Conservation (phyloP, 2,113 vertebrate species). For the Stegastes partitus region DNA sequence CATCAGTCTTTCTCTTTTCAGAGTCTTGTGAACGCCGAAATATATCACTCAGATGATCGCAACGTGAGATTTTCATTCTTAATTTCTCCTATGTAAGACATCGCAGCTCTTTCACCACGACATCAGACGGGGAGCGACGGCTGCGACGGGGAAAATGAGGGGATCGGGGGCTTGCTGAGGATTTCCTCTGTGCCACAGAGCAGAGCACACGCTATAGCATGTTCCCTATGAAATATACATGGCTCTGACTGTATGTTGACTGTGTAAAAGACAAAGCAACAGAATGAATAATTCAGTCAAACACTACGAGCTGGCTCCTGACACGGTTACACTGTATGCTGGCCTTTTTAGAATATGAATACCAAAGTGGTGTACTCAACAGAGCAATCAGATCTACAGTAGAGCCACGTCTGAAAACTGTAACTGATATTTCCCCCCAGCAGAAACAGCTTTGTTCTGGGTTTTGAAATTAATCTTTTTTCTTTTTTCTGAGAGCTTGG, state of each 20-base stretch:
- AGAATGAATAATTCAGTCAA: conserved; percentile 46
- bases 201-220: not conserved
- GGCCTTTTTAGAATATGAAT: not conserved
- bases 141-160: not conserved
- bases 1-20: not conserved
- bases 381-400: not conserved
- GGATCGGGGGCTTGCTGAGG: not conserved
- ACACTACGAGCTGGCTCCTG: not conserved
- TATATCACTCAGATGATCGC: not conserved
- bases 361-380: not conserved
- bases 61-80: not conserved
- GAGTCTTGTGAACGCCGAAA: not conserved
- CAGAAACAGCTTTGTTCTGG: not conserved
- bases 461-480: not conserved
- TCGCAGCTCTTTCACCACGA: not conserved
- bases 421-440: too few relatives aligned
- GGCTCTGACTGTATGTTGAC: not conserved
- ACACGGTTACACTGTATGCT: not conserved
- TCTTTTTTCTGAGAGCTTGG: not conserved
- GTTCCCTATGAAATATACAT: conserved; percentile 36
- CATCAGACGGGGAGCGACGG: not conserved
- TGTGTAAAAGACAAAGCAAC: conserved; percentile 22
- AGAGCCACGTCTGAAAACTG: not conserved
- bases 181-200: conserved; percentile 15
- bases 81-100: not conserved